Evolutionary conservation across 2,113 vertebrate genomes (phyloP), one percentile per base, ranked within the genome.

Genomic region (Pachycephala philippinensis): DNA sequence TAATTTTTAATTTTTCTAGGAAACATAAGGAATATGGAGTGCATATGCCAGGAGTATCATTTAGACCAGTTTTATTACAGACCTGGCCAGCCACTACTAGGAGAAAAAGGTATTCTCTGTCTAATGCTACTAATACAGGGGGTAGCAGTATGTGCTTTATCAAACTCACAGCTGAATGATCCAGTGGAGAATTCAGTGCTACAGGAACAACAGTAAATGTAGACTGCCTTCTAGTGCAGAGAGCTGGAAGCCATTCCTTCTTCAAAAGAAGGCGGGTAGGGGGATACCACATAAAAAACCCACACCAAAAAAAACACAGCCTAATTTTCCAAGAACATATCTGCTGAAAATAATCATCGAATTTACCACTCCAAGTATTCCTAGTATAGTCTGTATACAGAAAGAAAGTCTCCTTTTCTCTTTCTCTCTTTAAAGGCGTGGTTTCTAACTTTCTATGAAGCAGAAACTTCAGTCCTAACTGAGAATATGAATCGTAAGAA

Each of bases 261-360:
- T 70, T 59, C 35, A 65, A 53, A 44, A 71, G 15, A 49, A 53
- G 5, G 3, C 35, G 30, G 19, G 5, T 1, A 8, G 1, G 3
- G 20, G 19, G 13, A 50, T 22, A 45, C 8, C 1, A 30, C 17
- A 30, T 11, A 19, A 30, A 27, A 59, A 66, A 39, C 2, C 1
- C 1, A 19, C 22, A 35, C 16, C 8, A 47, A 56, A 64, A n/a
- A 11, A 31, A 0, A 7, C 3, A 1, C 1, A 1, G 47, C 19
- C 8, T 63, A 13, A 56, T 84, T 54, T 90, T 63, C 33, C 45
- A 78, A 77, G n/a, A 33, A 54, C 8, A 2, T 64, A 33, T 63
- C 50, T 84, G 11, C 15, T 70, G 52, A 74, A 15, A 78, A 42
- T 45, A 59, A 44, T 33, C 2, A 57, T 19, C 19, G 61, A 42